Evolutionary conservation across 2,113 vertebrate species (phyloP).

Genomic region (Rana temporaria): DNA sequence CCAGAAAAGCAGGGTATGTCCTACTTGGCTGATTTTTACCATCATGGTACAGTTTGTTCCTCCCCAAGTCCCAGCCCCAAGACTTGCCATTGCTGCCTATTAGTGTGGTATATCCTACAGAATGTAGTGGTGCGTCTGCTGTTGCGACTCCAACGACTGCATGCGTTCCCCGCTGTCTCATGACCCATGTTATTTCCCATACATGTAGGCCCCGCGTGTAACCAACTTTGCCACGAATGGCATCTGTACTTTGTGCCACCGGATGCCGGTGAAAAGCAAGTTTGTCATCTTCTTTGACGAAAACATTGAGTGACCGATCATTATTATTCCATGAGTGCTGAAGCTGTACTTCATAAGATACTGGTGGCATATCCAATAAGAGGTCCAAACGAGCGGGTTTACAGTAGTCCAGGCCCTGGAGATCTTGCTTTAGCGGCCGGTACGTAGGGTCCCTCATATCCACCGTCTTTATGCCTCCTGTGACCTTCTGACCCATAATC

Average conservation of each 20-base stretch:
- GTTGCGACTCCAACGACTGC: constrained; percentile 95
- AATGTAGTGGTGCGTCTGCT: constrained; percentile 88
- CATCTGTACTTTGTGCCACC: constrained; percentile 97
- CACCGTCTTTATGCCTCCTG: constrained; percentile 95
- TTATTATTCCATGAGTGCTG: constrained; percentile 95
- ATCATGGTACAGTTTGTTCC: constrained; percentile 96
- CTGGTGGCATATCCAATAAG: constrained; percentile 93
- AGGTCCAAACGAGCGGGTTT: constrained; percentile 93
- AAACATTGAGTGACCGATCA: constrained; percentile 95
- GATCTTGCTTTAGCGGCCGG: constrained; percentile 89
- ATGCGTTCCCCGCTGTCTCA: constrained; percentile 94
- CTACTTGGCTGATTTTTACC: constrained; percentile 94
- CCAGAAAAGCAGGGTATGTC: constrained; percentile 91
- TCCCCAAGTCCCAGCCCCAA: constrained; percentile 98
- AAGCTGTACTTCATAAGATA: constrained; percentile 80
- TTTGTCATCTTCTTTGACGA: constrained; percentile 96
- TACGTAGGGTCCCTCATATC: constrained; percentile 94
- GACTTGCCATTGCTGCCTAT: constrained; percentile 94
- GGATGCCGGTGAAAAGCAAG: constrained; percentile 96
- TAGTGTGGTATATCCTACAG: constrained; percentile 92
- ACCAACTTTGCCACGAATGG: constrained; percentile 90
- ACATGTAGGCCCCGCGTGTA: constrained; percentile 94
- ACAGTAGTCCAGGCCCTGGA: constrained; percentile 90
- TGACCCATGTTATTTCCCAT: constrained; percentile 98
- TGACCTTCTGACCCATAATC: constrained; percentile 97